Conservation (phyloP, 2,888 invertebrate species). For the Anarsia innoxiella region DNA sequence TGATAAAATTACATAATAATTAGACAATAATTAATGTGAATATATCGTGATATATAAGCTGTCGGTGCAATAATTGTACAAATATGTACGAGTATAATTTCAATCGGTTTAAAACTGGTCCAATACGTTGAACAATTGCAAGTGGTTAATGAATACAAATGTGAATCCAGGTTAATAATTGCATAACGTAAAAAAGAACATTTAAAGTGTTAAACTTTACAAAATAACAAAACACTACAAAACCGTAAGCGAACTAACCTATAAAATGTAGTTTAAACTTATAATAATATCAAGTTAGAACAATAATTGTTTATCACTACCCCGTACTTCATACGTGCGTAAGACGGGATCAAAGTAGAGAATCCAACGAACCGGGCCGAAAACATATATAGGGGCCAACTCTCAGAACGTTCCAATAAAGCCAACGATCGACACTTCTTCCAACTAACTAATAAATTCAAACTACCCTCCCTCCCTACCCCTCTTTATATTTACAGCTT, state of each 20-base stretch:
- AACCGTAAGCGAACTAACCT: slow-evolving; percentile 64
- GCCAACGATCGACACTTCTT: slow-evolving; percentile 37
- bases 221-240: slow-evolving; percentile 66
- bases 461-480: slow-evolving; percentile 28
- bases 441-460: slow-evolving; percentile 32
- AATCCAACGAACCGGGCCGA: slow-evolving; percentile 68
- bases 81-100: slow-evolving; percentile 24
- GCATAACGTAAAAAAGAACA: slow-evolving; percentile 51
- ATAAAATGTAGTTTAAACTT: slow-evolving; percentile 54
- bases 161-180: slow-evolving; percentile 55
- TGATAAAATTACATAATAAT: too few relatives aligned
- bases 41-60: too few relatives aligned
- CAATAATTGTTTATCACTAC: slow-evolving; percentile 60
- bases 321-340: slow-evolving; percentile 31
- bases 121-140: slow-evolving; percentile 44
- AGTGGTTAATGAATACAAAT: slow-evolving; percentile 35
- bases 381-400: slow-evolving; percentile 74
- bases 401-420: slow-evolving; percentile 42
- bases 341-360: slow-evolving; percentile 41
- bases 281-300: slow-evolving; percentile 65
- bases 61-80: too few relatives aligned
- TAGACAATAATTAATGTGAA: too few relatives aligned
- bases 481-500: slow-evolving; percentile 43
- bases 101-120: slow-evolving; percentile 35
- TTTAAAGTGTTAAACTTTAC: slow-evolving; percentile 65